Evolutionary conservation across 2,797 vertebrate genomes (phyloP), one percentile per base, ranked within the genome.

Genomic region (Ctenopoma multispine): DNA sequence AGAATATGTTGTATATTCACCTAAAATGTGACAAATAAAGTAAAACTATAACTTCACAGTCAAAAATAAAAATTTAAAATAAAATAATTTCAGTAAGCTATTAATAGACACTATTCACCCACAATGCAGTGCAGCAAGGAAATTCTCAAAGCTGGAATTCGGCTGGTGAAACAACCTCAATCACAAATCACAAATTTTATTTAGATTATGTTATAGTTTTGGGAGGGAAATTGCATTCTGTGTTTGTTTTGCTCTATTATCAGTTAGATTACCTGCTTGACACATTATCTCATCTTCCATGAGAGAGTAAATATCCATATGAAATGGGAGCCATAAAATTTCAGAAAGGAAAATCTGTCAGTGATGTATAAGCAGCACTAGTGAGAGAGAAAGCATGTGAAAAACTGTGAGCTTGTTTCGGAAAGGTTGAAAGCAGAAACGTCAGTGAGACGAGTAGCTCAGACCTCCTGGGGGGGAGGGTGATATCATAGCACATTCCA

Each of bases 401-500:
- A 24, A 14, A 65, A 31, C 18, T 1, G 49, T 62, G 64, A 56
- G 65, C 24, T 7, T 21, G 29, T 60, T 50, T 78, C 49, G 64
- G 34, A 48, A n/a, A 20, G 38, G 9, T 36, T 72, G 70, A 80
- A 56, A 65, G 61, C 0, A 8, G 65, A 40, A 61, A 56, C 49
- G 53, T 81, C 77, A 71, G 72, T 18, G 29, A 70, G 62, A 63
- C 31, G 27, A 60, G 56, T 18, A 65, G 70, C 72, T 83, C 77
- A 81, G 83, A 79, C 71, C 63, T 81, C 71, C 63, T 81, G 46
- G 6, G 1, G 38, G 23, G 56, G 46, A 49, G 56, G 85, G 79
- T 90, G 86, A 92, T 82, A 55, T 94, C 91, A 92, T 85, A 23
- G 77, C 82, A 82, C 84, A 89, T 90, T 92, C 90, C 85, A 93